These are phyloP conservation scores for Petrocephalus sullivani DNA, from an alignment of 2,797 vertebrate genomes.

Conservation along the genomic window DNA sequence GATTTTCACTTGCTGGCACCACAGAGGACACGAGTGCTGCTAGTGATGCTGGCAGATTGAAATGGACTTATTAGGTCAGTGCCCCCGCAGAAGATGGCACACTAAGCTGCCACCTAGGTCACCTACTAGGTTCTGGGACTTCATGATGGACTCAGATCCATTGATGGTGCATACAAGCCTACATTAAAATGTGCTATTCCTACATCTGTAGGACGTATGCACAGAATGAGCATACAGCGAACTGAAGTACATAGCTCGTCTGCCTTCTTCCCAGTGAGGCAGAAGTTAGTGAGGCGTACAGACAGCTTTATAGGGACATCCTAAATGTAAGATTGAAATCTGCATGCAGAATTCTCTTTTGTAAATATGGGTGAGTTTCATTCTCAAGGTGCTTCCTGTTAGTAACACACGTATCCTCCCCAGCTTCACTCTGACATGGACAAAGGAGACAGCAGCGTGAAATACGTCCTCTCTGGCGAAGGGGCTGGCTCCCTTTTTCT, in stretches of 20 bases:
- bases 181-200: not conserved
- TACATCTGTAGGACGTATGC: not conserved
- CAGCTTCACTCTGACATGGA: slow-evolving; percentile 82
- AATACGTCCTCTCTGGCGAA: slow-evolving; percentile 79
- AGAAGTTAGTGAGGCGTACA: not conserved
- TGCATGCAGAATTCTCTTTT: not conserved
- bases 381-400: not conserved
- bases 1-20: not conserved
- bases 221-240: not conserved
- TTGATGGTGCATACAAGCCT: not conserved
- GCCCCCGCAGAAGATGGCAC: not conserved
- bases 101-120: not conserved
- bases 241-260: not conserved
- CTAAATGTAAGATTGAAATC: not conserved
- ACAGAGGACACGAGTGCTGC: not conserved
- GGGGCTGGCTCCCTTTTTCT: slow-evolving; percentile 79
- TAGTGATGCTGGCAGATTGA: not conserved
- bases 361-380: not conserved
- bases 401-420: slow-evolving; percentile 11
- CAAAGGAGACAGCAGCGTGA: slow-evolving; percentile 73
- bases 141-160: not conserved
- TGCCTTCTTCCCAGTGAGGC: not conserved
- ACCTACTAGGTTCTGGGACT: not conserved
- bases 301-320: not conserved
- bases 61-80: not conserved